A percentile compares a stretch with the other conserved stretches of the same genome.
Evolutionary conservation across 2,113 vertebrate species (phyloP).

Genomic region (Seriola dumerili): DNA sequence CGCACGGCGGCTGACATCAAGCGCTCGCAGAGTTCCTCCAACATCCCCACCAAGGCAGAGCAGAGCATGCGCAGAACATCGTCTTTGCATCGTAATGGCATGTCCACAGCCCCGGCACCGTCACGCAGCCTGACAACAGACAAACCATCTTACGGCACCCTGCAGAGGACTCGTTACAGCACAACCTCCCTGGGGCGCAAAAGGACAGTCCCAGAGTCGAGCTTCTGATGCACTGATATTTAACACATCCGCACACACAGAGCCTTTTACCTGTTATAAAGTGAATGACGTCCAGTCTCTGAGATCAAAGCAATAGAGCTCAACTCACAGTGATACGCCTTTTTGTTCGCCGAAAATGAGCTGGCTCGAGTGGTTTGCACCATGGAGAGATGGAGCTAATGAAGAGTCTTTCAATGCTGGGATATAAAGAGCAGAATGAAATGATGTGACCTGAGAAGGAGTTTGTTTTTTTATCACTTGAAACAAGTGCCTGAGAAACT

Average conservation of each 20-base stretch:
- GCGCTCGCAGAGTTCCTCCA: conserved; percentile 89
- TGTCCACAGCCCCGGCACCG: conserved; percentile 28
- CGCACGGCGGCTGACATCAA: conserved; percentile 77
- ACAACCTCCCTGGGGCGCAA: conserved; percentile 82
- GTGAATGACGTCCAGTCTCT: conserved; percentile 11
- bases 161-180: conserved; percentile 86
- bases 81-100: conserved; percentile 84
- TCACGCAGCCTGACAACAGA: conserved; percentile 63
- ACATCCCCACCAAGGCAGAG: conserved; percentile 83
- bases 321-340: conserved; percentile 15
- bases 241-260: conserved; percentile 15
- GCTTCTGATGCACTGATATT: conserved; percentile 85
- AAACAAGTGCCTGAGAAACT: conserved; percentile 79
- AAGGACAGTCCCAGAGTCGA: conserved; percentile 90
- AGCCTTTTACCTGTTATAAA: conserved; percentile 39
- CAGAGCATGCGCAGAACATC: conserved; percentile 77
- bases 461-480: conserved; percentile 36
- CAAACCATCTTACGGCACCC: conserved; percentile 70
- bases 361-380: conserved; percentile 18
- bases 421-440: conserved; percentile 26
- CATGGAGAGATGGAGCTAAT: background rate
- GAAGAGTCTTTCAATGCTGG: conserved; percentile 9
- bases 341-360: conserved; percentile 31
- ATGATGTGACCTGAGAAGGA: conserved; percentile 23
- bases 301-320: conserved; percentile 70